Conservation (phyloP, 2,113 vertebrate genomes). For the Chaetura pelagica region DNA sequence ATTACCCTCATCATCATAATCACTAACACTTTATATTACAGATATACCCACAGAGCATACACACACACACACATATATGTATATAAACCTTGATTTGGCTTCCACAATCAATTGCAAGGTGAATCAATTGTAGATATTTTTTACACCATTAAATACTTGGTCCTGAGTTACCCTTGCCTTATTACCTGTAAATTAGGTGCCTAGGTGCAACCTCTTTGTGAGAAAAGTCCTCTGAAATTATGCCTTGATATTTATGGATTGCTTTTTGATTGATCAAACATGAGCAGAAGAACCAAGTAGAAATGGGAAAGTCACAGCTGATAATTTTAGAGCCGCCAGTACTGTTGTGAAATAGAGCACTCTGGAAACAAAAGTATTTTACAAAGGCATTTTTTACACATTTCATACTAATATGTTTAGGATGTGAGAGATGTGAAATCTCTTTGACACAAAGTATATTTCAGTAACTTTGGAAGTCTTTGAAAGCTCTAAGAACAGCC, state of each 20-base stretch:
- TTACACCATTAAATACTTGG: not conserved
- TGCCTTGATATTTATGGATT: not conserved
- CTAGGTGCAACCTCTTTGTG: not conserved
- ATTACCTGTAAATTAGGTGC: not conserved
- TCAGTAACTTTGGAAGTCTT: not conserved
- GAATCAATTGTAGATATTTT: not conserved
- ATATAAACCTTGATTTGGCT: not conserved
- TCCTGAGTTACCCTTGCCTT: not conserved
- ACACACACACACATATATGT: no score
- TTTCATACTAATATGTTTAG: slow-evolving; percentile 37
- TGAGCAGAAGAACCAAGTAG: not conserved
- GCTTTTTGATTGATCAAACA: not conserved
- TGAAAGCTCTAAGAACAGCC: not conserved
- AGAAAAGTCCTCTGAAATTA: not conserved
- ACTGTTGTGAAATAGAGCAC: not conserved
- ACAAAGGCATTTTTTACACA: slow-evolving; percentile 21
- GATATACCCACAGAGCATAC: not conserved
- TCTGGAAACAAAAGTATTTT: slow-evolving; percentile 2
- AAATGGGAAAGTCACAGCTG: not conserved
- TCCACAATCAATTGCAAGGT: not conserved
- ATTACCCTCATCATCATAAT: no score
- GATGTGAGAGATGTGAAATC: slow-evolving; percentile 32
- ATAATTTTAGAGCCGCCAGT: not conserved
- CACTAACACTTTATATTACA: not conserved
- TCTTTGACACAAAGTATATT: slow-evolving; percentile 33